A percentile compares a stretch with the other conserved stretches of the same genome.
These are phyloP conservation scores for Lucilia cuprina DNA, from an alignment of 1,140 invertebrate genomes.

Conservation along the genomic window DNA sequence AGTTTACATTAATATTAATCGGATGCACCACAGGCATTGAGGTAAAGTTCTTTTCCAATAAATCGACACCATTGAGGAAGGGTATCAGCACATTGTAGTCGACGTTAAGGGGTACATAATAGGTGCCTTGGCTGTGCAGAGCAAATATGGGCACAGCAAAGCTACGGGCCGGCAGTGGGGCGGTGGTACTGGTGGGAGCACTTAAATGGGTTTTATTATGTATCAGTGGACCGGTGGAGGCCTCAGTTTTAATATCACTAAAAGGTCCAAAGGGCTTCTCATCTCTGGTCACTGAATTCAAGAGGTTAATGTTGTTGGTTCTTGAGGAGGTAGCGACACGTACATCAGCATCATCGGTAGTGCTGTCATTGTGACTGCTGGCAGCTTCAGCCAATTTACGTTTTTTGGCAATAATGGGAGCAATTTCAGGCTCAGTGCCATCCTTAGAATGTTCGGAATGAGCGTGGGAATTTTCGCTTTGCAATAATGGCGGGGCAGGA, in stretches of 20 bases:
- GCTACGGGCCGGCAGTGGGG: slow-evolving; percentile 50
- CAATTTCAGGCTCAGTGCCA: slow-evolving; percentile 57
- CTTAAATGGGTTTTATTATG: slow-evolving; percentile 36
- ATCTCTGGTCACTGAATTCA: slow-evolving; percentile 35
- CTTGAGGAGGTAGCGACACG: neutral
- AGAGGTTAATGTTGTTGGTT: neutral
- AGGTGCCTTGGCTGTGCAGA: slow-evolving; percentile 84
- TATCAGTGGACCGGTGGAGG: slow-evolving; percentile 26
- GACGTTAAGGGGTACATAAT: slow-evolving; percentile 89
- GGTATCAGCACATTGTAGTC: slow-evolving; percentile 78
- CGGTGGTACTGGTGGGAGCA: slow-evolving; percentile 56
- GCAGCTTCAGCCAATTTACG: slow-evolving; percentile 55
- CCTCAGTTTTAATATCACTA: slow-evolving; percentile 57
- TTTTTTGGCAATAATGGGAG: slow-evolving; percentile 58
- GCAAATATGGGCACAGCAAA: slow-evolving; percentile 78
- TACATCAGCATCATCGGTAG: slow-evolving; percentile 28
- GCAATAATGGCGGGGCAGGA: slow-evolving; percentile 47
- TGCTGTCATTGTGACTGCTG: neutral
- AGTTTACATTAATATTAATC: slow-evolving; percentile 90
- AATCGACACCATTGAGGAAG: slow-evolving; percentile 70
- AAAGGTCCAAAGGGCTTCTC: slow-evolving; percentile 49
- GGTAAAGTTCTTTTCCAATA: slow-evolving; percentile 65
- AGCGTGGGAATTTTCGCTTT: slow-evolving; percentile 56
- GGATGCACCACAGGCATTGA: slow-evolving; percentile 78
- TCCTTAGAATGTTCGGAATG: slow-evolving; percentile 60